Conservation (phyloP, 2,113 vertebrate genomes). For the Hippocampus mohnikei region DNA sequence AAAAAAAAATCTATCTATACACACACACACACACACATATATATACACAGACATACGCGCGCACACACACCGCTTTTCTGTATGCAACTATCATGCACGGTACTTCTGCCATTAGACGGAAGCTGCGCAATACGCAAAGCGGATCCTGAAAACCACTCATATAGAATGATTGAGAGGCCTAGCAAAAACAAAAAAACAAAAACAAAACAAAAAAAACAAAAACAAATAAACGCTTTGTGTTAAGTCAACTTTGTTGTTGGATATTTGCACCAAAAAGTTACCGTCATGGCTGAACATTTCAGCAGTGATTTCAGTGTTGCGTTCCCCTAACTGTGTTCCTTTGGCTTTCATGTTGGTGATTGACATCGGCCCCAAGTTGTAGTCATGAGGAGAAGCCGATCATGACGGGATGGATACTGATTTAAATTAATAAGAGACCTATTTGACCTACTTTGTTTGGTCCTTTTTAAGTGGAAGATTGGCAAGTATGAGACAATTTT, state of each 20-base stretch:
- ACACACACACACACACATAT: too few relatives aligned
- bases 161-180: constrained; percentile 45
- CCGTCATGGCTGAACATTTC: not conserved
- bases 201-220: too few relatives aligned
- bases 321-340: not conserved
- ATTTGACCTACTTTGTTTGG: too few relatives aligned
- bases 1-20: not conserved
- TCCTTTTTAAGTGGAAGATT: too few relatives aligned
- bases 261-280: constrained; percentile 26
- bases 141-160: constrained; percentile 53
- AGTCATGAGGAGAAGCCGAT: not conserved
- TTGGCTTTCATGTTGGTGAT: not conserved
- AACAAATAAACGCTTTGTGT: constrained; percentile 14
- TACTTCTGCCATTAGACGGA: constrained; percentile 34
- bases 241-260: constrained; percentile 16
- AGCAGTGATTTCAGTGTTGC: not conserved
- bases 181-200: constrained; percentile 1
- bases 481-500: too few relatives aligned
- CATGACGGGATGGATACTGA: too few relatives aligned
- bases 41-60: too few relatives aligned
- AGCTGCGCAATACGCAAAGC: constrained; percentile 31
- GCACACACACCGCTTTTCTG: not conserved
- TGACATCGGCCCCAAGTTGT: not conserved
- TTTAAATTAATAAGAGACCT: too few relatives aligned
- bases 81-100: constrained; percentile 23